phyloP scores from a whole-genome alignment of 2,888 invertebrate species.

The Sesamia inferens region DNA sequence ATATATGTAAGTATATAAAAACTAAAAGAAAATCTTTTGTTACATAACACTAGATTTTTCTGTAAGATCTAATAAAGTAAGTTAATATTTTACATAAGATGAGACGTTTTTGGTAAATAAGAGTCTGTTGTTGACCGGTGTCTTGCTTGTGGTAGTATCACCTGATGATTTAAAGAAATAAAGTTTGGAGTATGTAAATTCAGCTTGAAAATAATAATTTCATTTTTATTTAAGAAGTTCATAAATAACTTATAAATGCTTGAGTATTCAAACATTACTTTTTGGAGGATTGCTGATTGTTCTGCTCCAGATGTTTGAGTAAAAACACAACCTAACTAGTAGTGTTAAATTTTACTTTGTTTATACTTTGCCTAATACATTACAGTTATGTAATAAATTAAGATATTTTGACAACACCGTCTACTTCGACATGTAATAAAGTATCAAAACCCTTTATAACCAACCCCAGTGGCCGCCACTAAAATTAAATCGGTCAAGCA shows the following conservation, averaged over 20 bases:
- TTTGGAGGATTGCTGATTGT: not conserved
- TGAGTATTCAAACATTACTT: not conserved
- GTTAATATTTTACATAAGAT: not conserved
- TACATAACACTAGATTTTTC: not conserved
- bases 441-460: conserved; percentile 10
- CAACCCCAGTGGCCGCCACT: conserved; percentile 12
- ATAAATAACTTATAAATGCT: not conserved
- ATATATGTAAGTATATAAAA: not conserved
- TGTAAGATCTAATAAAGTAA: not conserved
- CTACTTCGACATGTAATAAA: not conserved
- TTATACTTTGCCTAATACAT: not conserved
- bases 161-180: not conserved
- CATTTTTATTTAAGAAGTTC: not conserved
- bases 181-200: conserved; percentile 1
- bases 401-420: not conserved
- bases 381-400: not conserved
- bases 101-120: conserved; percentile 27
- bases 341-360: not conserved
- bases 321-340: not conserved
- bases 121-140: conserved; percentile 2
- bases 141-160: not conserved
- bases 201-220: not conserved
- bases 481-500: conserved; percentile 51
- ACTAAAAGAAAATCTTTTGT: not conserved
- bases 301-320: rapidly evolving